Evolutionary conservation across 2,113 vertebrate species (phyloP), one percentile per base, ranked within the genome.

Genomic region (Mobula hypostoma): DNA sequence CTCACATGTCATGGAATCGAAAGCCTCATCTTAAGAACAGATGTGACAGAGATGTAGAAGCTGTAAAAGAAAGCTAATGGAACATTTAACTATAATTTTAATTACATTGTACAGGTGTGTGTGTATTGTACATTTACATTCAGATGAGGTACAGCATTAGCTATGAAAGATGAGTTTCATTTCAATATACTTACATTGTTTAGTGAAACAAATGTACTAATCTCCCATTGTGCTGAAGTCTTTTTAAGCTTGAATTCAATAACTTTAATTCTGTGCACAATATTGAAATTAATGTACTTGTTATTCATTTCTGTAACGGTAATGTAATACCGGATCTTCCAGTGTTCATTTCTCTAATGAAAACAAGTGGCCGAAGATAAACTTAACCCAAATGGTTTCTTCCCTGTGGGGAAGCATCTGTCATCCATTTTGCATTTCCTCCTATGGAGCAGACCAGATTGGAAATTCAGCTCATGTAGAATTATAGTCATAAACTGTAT

Each of bases 351-450:
- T 68, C 61, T 90, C 85, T 66, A 32, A 68, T 66, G 29, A 32
- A 66, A 66, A 32, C 61, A 66, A 32, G 29, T 66, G 27, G 61
- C 14, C 29, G 15, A 5, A 12, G 83, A n/a, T 88, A 12, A 88
- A 63, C 29, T 90, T 90, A 29, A 15, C 85, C 66, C 29, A 27
- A 36, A 8, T 83, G 66, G 32, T 0, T 19, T 15, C 85, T 66
- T 32, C 85, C 29, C 61, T 32, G n/a, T 90, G 61, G 85, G 83
- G n/a, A 68, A 90, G 58, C 85, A 90, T 68, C 61, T 90, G 85
- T 90, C n/a, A 15, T 66, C 85, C 85, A 88, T 32, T 63, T n/a
- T 63, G 17, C 14, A 63, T 77, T 2, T 29, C 27, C 9, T 61
- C 48, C 83, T 14, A 88, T 63, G 58, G 27, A 9, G 63, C 5